Evolutionary conservation across 2,888 invertebrate species (phyloP).

Genomic region (Ormia ochracea): DNA sequence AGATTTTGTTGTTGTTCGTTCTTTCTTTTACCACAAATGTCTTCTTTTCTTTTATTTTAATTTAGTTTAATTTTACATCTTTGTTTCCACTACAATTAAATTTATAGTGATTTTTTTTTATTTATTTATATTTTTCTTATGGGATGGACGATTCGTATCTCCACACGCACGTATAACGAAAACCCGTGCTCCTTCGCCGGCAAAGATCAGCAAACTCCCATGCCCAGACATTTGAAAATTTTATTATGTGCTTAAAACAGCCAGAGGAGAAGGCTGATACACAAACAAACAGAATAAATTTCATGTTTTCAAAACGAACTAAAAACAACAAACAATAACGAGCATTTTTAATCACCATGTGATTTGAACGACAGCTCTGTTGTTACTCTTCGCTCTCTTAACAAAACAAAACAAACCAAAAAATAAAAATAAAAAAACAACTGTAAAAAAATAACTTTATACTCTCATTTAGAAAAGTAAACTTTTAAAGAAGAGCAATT

Average conservation of each 20-base stretch:
- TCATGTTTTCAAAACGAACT: background rate
- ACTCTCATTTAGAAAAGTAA: too few species aligned
- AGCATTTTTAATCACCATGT: too few species aligned
- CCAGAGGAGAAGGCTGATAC: background rate
- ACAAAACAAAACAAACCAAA: too few species aligned
- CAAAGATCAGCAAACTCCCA: conserved; percentile 61
- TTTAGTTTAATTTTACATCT: background rate
- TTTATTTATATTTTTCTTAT: conserved; percentile 17
- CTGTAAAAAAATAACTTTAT: too few species aligned
- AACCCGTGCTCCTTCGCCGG: conserved; percentile 54
- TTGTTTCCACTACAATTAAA: background rate
- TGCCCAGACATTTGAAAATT: conserved; percentile 42
- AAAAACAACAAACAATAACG: too few species aligned
- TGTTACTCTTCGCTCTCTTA: too few species aligned
- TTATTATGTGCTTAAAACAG: conserved; percentile 39
- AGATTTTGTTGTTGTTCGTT: background rate
- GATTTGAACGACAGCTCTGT: too few species aligned
- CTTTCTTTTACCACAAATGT: too few species aligned
- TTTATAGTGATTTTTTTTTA: conserved; percentile 19
- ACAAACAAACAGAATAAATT: background rate
- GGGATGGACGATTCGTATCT: background rate
- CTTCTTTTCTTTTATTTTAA: conserved; percentile 7
- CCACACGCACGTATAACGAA: background rate
- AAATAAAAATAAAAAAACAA: too few species aligned
- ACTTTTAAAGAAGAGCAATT: too few species aligned